A percentile compares a stretch with the other conserved stretches of the same genome.
Conservation (phyloP, 2,797 vertebrate genomes). For the Poecilia velifera region DNA sequence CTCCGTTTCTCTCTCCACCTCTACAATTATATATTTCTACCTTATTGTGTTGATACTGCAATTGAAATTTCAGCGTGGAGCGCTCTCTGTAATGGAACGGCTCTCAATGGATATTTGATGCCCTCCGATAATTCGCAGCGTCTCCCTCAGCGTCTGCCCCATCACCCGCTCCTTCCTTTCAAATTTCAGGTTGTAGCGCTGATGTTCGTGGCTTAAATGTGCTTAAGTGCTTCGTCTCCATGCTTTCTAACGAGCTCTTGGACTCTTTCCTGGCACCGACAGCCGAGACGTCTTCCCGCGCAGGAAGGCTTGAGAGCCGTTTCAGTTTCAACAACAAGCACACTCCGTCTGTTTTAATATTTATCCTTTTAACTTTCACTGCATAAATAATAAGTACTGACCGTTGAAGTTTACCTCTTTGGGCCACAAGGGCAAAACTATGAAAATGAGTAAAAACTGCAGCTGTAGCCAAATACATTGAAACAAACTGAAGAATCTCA, state of each 20-base stretch:
- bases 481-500: background rate
- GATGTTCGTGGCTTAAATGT: conserved; percentile 44
- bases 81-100: conserved; percentile 34
- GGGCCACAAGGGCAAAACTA: background rate
- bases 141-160: conserved; percentile 15
- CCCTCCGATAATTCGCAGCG: conserved; percentile 41
- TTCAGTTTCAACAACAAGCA: conserved; percentile 21
- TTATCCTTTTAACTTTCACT: conserved; percentile 7
- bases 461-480: background rate
- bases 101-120: conserved; percentile 49
- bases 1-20: conserved; percentile 49
- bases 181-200: conserved; percentile 40
- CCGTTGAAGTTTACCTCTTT: conserved; percentile 11
- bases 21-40: conserved; percentile 36
- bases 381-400: background rate
- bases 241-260: conserved; percentile 39
- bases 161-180: conserved; percentile 18
- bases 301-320: conserved; percentile 26
- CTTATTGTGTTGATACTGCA: conserved; percentile 54
- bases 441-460: background rate
- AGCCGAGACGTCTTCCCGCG: conserved; percentile 24
- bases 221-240: conserved; percentile 35
- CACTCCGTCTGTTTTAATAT: conserved; percentile 2
- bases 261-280: conserved; percentile 20
- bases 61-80: conserved; percentile 23